Conservation (phyloP, 2,888 invertebrate genomes). For the Pecten maximus region DNA sequence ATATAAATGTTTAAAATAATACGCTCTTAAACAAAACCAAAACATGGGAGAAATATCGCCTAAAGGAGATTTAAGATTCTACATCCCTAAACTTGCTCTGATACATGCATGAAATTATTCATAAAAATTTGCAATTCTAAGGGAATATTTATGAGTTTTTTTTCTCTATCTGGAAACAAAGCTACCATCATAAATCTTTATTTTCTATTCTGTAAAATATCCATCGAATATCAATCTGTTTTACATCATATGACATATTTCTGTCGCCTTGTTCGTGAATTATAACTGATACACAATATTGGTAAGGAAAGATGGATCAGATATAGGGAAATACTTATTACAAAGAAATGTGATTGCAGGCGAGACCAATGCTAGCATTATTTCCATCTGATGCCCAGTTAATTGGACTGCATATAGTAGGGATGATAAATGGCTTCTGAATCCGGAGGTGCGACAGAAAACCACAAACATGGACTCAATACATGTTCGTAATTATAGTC, state of each 20-base stretch:
- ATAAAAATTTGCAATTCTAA: background rate
- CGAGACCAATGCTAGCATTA: background rate
- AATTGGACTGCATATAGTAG: background rate
- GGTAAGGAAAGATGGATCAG: background rate
- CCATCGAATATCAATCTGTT: background rate
- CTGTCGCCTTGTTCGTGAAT: background rate
- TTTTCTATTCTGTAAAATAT: background rate
- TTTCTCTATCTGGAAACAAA: background rate
- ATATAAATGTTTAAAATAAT: background rate
- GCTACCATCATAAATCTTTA: background rate
- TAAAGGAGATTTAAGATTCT: background rate
- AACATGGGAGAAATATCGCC: background rate
- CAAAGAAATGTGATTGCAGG: background rate
- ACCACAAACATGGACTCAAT: background rate
- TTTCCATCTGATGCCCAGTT: constrained; percentile 17
- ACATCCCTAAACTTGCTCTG: background rate
- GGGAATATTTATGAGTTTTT: background rate
- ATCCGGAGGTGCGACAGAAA: background rate
- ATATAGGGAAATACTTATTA: background rate
- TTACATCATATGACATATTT: background rate
- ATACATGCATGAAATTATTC: background rate
- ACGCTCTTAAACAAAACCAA: background rate
- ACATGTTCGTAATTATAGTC: background rate
- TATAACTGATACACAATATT: background rate
- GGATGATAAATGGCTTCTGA: background rate